Conservation (phyloP, 2,888 invertebrate species). For the Protodeltote pygarga region DNA sequence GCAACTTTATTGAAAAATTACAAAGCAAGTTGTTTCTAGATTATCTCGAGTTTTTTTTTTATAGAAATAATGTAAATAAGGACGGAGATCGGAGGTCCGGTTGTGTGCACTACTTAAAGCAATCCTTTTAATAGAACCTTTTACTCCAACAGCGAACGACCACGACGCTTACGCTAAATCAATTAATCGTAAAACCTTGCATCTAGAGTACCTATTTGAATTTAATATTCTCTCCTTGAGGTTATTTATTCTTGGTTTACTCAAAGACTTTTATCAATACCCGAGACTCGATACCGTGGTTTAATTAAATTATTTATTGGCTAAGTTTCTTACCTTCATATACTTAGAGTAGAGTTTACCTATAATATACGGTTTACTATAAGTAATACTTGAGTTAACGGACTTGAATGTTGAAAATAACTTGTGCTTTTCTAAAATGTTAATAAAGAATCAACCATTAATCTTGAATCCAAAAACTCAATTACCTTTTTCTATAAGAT, state of each 20-base stretch:
- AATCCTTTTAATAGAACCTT: constrained; percentile 24
- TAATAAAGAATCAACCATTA: too few species aligned
- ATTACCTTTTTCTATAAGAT: constrained; percentile 12
- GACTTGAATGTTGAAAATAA: too few species aligned
- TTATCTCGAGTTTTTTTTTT: neutral
- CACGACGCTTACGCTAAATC: constrained; percentile 15
- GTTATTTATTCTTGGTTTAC: neutral
- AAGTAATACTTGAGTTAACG: too few species aligned
- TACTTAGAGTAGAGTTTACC: too few species aligned
- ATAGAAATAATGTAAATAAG: constrained; percentile 9
- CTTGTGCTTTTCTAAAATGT: too few species aligned
- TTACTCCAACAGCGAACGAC: constrained; percentile 11
- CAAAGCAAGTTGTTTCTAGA: neutral
- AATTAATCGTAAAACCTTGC: constrained; percentile 25
- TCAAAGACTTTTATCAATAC: neutral
- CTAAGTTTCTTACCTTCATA: too few species aligned
- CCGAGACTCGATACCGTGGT: too few species aligned
- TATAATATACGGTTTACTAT: too few species aligned
- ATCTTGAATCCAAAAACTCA: constrained; percentile 3
- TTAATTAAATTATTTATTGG: too few species aligned
- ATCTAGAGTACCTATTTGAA: constrained; percentile 12
- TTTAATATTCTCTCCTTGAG: constrained; percentile 1
- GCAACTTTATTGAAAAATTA: neutral
- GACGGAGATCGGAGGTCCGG: constrained; percentile 3
- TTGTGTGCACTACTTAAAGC: constrained; percentile 8